Evolutionary conservation across 2,888 invertebrate species (phyloP), one percentile per base, ranked within the genome.

Genomic region (Ophioninae sp.): DNA sequence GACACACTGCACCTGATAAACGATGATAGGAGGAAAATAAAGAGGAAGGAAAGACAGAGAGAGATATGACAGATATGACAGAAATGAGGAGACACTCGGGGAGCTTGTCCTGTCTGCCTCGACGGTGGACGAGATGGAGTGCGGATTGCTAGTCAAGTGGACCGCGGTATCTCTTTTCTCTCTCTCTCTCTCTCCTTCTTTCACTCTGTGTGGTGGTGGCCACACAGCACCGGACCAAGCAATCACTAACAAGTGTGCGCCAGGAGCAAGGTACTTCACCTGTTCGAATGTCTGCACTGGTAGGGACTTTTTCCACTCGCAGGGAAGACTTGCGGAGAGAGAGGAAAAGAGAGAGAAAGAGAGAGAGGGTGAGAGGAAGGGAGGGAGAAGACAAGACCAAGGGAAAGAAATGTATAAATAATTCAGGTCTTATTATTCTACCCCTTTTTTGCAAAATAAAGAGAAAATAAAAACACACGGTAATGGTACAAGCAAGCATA

Each of bases 91-190:
- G 78, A 78, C 64, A 75, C 72, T 37, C 23, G 63, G 72, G 73
- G 73, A 80, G 73, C 77, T 77, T 74, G 80, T 64, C 83, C 72
- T 64, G 83, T 41, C 65, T 78, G 75, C 81, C 78, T 65, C 82
- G 81, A 81, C 82, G 82, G 88, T 87, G 69, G 86, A 87, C 85
- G 89, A 90, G 90, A 90, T 89, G 88, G 79, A 82, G 83, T 80
- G 89, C 88, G 88, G 88, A 89, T 90, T 89, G 88, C 89, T 86
- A 87, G 88, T 88, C 89, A 88, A 86, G 88, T 91, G 90, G 91
- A 90, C 91, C 90, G 89, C 88, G 22, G 23, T 72, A 56, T 79
- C 71, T 79, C 64, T 65, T 71, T 63, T 78, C 71, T 71, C 71
- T 71, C 39, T 63, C 69, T 58, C 41, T 61, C 63, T 51, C 69